Evolutionary conservation across 2,113 vertebrate species (phyloP), one percentile per base, ranked within the genome.

Genomic region (Phaethornis superciliosus): DNA sequence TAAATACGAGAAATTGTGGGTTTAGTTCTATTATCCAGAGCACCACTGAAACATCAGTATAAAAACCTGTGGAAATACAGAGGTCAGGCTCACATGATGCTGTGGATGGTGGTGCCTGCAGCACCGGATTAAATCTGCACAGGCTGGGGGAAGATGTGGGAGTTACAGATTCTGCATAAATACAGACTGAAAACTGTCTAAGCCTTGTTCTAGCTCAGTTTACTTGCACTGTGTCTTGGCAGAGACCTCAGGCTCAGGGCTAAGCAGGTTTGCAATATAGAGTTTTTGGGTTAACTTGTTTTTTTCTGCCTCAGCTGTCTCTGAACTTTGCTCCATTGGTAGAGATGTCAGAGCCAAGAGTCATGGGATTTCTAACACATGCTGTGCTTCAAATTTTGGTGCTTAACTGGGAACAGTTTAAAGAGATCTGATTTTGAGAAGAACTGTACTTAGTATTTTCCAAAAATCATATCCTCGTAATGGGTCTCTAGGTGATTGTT

Each of bases 71-170:
- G 47, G 78, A 20, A 46, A 42, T 12, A 10, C 10, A 35, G 79
- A 67, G 46, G 12, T 16, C 26, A 24, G 6, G 24, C 13, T 11
- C 3, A 2, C 14, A 8, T 8, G 55, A 46, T 27, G 74, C 55
- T 22, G 30, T 0, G 26, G 30, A 24, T 0, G 0, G 54, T 5
- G 20, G 35, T 15, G 42, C 14, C 56, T 59, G 1, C 35, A 10
- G 32, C 75, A 35, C 49, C 4, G 1, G 22, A 1, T 35, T 15
- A 30, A 26, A 35, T 22, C 79, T 5, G 0, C 1, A 14, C 32
- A 19, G 60, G 60, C 60, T 68, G 59, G 10, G 27, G 6, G 54
- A 24, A 9, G 9, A 5, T 1, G 16, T 3, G 56, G 23, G 51
- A 35, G 30, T 8, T 24, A 10, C 35, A 1, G 10, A 11, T 26